phyloP scores from a whole-genome alignment of 1,140 invertebrate genomes.

The Caenorhabditis inopinata region DNA sequence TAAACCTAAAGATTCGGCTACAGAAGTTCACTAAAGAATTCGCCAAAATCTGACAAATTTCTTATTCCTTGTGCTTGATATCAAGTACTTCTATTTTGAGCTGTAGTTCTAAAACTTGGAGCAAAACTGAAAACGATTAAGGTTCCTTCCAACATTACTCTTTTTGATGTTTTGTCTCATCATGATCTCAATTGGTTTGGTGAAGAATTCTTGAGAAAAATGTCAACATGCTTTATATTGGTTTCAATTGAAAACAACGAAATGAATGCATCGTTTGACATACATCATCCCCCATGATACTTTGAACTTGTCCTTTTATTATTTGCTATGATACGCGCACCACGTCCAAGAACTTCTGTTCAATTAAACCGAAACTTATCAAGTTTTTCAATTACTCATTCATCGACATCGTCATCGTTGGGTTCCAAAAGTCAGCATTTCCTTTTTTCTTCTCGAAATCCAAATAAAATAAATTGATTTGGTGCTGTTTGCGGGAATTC shows the following conservation, averaged over 20 bases:
- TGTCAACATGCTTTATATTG: conserved; percentile 25
- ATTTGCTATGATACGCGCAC: neutral
- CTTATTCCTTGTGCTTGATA: no score
- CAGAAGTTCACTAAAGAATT: no score
- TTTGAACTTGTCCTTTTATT: neutral
- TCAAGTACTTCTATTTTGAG: no score
- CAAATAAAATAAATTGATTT: no score
- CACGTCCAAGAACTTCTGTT: neutral
- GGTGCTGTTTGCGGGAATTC: no score
- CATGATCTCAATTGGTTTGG: conserved; percentile 20
- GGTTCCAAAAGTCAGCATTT: neutral
- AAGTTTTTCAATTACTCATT: conserved; percentile 21
- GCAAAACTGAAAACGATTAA: no score
- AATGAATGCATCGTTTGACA: neutral
- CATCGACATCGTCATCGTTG: neutral
- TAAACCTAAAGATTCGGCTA: no score
- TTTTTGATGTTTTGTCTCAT: neutral
- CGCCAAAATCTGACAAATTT: no score
- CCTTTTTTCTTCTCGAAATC: neutral
- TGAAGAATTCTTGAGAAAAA: conserved; percentile 26
- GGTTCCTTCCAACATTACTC: neutral
- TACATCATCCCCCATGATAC: conserved; percentile 2
- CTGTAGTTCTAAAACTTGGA: no score
- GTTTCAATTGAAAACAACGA: conserved; percentile 21
- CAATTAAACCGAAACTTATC: conserved; percentile 3